phyloP scores from a whole-genome alignment of 2,113 vertebrate species.

The Neomonachus schauinslandi region DNA sequence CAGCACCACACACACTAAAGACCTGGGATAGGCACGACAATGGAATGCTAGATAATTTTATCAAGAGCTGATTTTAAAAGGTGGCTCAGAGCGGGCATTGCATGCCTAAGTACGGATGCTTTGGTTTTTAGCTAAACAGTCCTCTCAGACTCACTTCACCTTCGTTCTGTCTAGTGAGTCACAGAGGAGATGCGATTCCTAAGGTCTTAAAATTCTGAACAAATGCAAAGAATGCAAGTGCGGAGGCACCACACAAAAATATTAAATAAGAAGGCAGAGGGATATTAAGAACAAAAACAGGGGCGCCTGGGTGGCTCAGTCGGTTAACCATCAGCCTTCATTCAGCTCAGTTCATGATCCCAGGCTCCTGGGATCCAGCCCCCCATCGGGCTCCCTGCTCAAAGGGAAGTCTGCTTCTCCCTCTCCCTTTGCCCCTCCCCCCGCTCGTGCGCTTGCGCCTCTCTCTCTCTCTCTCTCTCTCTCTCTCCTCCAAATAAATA shows the following conservation, averaged over 20 bases:
- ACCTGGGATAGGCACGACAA: background rate
- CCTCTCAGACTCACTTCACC: background rate
- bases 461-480: too few species aligned
- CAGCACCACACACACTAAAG: background rate
- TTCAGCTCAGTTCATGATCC: too few species aligned
- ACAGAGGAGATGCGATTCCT: background rate
- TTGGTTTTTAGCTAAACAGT: background rate
- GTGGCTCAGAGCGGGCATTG: accelerated
- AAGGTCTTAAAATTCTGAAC: background rate
- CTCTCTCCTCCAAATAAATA: too few species aligned
- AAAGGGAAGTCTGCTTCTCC: background rate
- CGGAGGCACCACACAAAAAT: background rate
- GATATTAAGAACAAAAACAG: background rate
- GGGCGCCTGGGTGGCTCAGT: background rate
- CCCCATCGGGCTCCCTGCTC: background rate
- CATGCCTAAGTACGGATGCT: background rate
- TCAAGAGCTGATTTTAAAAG: background rate
- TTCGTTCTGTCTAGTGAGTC: background rate
- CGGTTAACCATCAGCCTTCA: too few species aligned
- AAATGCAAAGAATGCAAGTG: background rate
- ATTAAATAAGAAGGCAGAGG: accelerated
- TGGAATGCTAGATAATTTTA: background rate
- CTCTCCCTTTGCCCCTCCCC: too few species aligned
- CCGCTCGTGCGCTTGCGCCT: too few species aligned
- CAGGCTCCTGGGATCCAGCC: background rate